Percentiles rank a stretch among this genome's conserved stretches.
phyloP scores from a whole-genome alignment of 2,888 invertebrate genomes.

The Miltochrista miniata region DNA sequence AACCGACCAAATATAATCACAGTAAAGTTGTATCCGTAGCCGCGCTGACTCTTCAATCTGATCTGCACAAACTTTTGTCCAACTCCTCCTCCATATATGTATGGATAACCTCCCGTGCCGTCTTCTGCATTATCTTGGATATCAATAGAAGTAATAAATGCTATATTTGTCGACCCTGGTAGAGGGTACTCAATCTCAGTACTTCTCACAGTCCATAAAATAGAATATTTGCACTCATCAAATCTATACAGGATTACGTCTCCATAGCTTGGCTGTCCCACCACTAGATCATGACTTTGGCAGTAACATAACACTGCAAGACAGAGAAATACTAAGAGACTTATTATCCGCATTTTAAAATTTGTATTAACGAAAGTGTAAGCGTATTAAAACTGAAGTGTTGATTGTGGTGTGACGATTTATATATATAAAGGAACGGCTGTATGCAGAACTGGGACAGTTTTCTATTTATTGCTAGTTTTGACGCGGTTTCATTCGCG shows the following conservation, averaged over 20 bases:
- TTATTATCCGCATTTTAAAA: conserved; percentile 7
- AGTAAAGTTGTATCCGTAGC: conserved; percentile 5
- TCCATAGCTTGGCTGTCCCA: neutral
- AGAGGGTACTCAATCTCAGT: neutral
- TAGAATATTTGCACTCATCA: conserved; percentile 1
- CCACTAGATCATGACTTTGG: conserved; percentile 4
- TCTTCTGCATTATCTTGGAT: neutral
- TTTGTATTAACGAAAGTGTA: too few species aligned
- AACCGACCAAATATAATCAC: conserved; percentile 4
- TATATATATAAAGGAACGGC: conserved; percentile 1
- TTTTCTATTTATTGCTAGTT: neutral
- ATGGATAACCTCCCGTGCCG: neutral
- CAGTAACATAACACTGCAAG: conserved; percentile 28
- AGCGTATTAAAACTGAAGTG: conserved; percentile 1
- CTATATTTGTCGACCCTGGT: neutral
- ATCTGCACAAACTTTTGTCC: conserved; percentile 5
- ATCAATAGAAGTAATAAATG: conserved; percentile 1
- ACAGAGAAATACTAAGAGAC: conserved; percentile 13
- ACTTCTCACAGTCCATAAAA: neutral
- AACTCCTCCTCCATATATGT: conserved; percentile 1
- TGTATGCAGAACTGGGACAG: neutral
- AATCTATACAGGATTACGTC: conserved; percentile 1
- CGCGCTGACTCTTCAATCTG: conserved; percentile 4
- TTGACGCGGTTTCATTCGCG: too few species aligned
- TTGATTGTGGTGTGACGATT: neutral